Evolutionary conservation across 2,888 invertebrate genomes (phyloP).

Genomic region (Mesorhabditis belari): DNA sequence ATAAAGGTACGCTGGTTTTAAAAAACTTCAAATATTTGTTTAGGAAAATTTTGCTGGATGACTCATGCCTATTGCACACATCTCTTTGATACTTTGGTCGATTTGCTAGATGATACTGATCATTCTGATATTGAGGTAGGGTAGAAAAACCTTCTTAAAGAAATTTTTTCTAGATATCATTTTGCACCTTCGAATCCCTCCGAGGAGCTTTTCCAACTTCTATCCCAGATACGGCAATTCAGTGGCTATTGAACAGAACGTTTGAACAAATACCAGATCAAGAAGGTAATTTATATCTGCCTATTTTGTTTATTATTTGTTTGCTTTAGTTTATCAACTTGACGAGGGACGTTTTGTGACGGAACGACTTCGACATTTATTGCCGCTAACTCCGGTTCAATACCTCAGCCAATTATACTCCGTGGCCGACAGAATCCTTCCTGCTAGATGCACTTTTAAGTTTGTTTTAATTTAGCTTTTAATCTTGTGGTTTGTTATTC

Average conservation of each 20-base stretch:
- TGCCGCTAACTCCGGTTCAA: neutral
- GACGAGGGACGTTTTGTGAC: neutral
- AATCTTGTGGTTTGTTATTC: too few relatives aligned
- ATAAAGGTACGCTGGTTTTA: neutral
- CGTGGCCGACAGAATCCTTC: neutral
- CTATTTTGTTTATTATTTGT: neutral
- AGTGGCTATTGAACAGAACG: neutral
- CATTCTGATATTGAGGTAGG: too few relatives aligned
- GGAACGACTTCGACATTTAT: neutral
- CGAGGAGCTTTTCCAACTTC: neutral
- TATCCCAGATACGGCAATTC: neutral
- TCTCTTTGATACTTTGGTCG: neutral
- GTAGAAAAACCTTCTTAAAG: too few relatives aligned
- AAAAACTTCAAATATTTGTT: neutral
- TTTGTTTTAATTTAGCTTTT: too few relatives aligned
- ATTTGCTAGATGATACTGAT: neutral
- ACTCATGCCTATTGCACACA: neutral
- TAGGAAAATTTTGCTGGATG: neutral
- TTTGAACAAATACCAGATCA: neutral
- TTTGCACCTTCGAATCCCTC: neutral
- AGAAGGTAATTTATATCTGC: neutral
- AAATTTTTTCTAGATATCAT: neutral
- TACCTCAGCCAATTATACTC: neutral
- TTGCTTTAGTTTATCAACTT: neutral
- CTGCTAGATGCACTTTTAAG: neutral